Conservation (phyloP, 2,113 vertebrate species). For the Paraplagusia blochii region DNA sequence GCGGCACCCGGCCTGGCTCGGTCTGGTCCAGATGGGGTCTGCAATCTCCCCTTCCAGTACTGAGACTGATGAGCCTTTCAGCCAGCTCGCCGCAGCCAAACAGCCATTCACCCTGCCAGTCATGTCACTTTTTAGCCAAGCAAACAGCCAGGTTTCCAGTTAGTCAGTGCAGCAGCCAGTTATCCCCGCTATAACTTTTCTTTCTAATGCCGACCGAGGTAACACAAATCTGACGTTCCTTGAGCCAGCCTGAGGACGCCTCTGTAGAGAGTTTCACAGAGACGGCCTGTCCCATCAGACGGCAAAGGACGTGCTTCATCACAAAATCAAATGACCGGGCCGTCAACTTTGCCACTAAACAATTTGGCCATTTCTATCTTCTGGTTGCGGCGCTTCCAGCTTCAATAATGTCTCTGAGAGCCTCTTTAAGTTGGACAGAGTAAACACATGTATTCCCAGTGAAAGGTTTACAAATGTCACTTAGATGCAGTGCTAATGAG, state of each 20-base stretch:
- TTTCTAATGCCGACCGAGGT: constrained; percentile 58
- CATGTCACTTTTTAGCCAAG: constrained; percentile 50
- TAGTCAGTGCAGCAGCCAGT: constrained; percentile 60
- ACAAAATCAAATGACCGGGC: constrained; percentile 59
- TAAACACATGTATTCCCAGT: constrained; percentile 17
- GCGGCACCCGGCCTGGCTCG: constrained; percentile 41
- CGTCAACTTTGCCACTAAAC: constrained; percentile 62
- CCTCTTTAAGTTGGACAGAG: constrained; percentile 13
- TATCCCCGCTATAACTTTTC: constrained; percentile 49
- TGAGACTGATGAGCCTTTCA: constrained; percentile 41
- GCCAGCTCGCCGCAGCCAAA: constrained; percentile 63
- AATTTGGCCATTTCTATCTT: constrained; percentile 57
- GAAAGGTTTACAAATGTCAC: constrained; percentile 16
- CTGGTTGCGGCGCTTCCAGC: constrained; percentile 38
- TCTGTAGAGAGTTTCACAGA: constrained; percentile 64
- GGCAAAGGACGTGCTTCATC: constrained; percentile 55
- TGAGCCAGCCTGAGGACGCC: constrained; percentile 66
- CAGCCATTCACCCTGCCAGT: constrained; percentile 60
- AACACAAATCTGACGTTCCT: constrained; percentile 58
- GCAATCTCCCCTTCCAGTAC: constrained; percentile 12
- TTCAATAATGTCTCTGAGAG: constrained; percentile 47
- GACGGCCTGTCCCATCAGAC: constrained; percentile 54
- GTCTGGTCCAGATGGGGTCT: constrained; percentile 62
- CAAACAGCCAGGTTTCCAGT: constrained; percentile 48
- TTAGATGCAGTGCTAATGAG: constrained; percentile 34